Evolutionary conservation across 2,113 vertebrate species (phyloP).

Genomic region (Tauraco erythrolophus): DNA sequence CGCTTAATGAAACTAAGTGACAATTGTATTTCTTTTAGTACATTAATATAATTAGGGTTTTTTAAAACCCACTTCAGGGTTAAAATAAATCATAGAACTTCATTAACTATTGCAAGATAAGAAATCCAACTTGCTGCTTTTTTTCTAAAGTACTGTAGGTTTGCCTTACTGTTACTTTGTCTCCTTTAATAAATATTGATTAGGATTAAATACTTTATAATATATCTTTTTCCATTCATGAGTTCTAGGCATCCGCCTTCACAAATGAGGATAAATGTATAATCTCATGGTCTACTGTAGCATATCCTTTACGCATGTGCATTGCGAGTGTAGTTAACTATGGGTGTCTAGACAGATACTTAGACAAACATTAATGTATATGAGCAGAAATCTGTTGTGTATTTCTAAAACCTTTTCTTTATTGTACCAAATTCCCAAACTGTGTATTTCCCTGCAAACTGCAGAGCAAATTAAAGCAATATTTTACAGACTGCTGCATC

Average conservation of each 20-base stretch:
- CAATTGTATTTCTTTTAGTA: slow-evolving; percentile 16
- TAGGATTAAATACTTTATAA: slow-evolving; percentile 52
- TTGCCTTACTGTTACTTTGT: slow-evolving; percentile 31
- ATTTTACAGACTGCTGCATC: not conserved
- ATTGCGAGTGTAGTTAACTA: not conserved
- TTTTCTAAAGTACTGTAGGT: not conserved
- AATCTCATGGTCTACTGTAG: slow-evolving; percentile 26
- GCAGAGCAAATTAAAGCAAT: not conserved
- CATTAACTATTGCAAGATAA: slow-evolving; percentile 14
- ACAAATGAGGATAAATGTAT: slow-evolving; percentile 63
- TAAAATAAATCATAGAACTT: slow-evolving; percentile 46
- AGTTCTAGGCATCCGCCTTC: slow-evolving; percentile 17
- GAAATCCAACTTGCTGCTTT: not conserved
- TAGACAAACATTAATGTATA: not conserved
- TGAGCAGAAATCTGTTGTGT: not conserved
- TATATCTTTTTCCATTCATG: not conserved
- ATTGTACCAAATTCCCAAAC: not conserved
- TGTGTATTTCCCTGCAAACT: not conserved
- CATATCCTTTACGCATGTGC: not conserved
- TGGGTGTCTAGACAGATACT: not conserved
- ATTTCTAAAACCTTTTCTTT: not conserved
- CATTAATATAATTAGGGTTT: slow-evolving; percentile 13
- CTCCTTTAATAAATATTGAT: slow-evolving; percentile 63
- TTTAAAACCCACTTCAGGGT: not conserved
- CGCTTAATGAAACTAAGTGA: slow-evolving; percentile 9